phyloP scores from a whole-genome alignment of 2,113 vertebrate genomes.

The Tangachromis dhanisi region DNA sequence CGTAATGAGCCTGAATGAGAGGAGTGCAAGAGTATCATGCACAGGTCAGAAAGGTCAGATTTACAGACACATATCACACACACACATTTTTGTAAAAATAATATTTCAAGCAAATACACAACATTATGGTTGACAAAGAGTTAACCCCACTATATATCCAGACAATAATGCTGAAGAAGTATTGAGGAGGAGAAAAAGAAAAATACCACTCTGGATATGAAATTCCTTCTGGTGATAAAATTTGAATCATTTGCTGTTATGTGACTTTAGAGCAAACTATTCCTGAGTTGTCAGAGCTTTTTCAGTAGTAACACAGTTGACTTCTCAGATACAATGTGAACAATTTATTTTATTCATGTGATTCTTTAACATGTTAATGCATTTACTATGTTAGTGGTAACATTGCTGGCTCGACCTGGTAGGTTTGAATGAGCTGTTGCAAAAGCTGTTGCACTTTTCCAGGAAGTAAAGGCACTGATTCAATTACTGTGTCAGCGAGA shows the following conservation, averaged over 20 bases:
- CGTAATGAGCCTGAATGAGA: not conserved
- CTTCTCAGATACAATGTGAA: not conserved
- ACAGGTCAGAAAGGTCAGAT: not conserved
- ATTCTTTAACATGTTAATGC: not conserved
- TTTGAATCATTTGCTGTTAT: not conserved
- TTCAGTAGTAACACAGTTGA: fast-evolving
- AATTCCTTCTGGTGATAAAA: not conserved
- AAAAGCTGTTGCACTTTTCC: not conserved
- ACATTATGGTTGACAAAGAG: not conserved
- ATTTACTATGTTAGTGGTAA: not conserved
- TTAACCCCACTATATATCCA: not conserved
- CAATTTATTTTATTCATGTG: not conserved
- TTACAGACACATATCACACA: not conserved
- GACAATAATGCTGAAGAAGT: not conserved
- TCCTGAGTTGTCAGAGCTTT: not conserved
- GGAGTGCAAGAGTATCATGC: not conserved
- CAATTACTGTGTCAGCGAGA: not conserved
- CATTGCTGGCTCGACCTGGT: not conserved
- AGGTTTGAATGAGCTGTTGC: not conserved
- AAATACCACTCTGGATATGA: not conserved
- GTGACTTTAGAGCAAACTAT: not conserved
- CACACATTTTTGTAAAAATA: not conserved
- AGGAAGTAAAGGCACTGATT: not conserved
- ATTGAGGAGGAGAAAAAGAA: not conserved
- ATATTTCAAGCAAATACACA: not conserved